Conservation (phyloP, 2,113 vertebrate species). For the Antennarius striatus region DNA sequence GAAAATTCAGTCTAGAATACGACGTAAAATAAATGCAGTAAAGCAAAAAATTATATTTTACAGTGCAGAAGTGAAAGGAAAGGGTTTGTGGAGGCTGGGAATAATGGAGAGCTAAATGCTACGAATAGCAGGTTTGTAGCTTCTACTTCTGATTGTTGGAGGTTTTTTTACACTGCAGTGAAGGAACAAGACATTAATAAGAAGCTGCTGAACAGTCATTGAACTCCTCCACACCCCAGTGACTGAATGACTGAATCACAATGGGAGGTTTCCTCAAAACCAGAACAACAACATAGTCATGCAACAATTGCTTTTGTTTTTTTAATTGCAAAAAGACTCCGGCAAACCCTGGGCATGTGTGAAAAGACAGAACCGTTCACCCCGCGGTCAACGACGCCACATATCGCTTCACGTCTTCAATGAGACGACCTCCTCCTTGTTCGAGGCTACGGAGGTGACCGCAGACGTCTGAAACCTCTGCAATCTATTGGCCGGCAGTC, state of each 20-base stretch:
- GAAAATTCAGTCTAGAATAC: too few relatives aligned
- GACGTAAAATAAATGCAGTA: too few relatives aligned
- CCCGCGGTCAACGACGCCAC: background rate
- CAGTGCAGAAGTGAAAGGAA: background rate
- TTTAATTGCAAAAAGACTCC: background rate
- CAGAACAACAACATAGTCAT: slow-evolving; percentile 18
- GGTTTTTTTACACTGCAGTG: background rate
- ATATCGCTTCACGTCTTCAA: background rate
- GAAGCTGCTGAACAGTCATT: slow-evolving; percentile 45
- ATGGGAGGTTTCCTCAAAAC: slow-evolving; percentile 25
- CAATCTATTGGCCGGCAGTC: background rate
- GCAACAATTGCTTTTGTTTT: background rate
- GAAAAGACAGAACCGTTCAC: slow-evolving; percentile 6
- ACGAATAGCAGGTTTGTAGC: too few relatives aligned
- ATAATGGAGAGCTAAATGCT: too few relatives aligned
- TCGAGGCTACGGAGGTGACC: slow-evolving; percentile 52
- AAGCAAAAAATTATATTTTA: background rate
- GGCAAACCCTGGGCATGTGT: background rate
- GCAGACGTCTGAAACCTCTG: slow-evolving; percentile 29
- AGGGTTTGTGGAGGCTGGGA: background rate
- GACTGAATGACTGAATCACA: slow-evolving; percentile 41
- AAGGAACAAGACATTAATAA: slow-evolving; percentile 41
- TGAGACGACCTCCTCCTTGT: slow-evolving; percentile 40
- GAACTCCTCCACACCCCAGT: slow-evolving; percentile 63
- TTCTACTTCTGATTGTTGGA: too few relatives aligned